Percentiles rank a stretch among this genome's conserved stretches.
Evolutionary conservation across 2,888 invertebrate genomes (phyloP).

Genomic region (Tanypteryx hageni): DNA sequence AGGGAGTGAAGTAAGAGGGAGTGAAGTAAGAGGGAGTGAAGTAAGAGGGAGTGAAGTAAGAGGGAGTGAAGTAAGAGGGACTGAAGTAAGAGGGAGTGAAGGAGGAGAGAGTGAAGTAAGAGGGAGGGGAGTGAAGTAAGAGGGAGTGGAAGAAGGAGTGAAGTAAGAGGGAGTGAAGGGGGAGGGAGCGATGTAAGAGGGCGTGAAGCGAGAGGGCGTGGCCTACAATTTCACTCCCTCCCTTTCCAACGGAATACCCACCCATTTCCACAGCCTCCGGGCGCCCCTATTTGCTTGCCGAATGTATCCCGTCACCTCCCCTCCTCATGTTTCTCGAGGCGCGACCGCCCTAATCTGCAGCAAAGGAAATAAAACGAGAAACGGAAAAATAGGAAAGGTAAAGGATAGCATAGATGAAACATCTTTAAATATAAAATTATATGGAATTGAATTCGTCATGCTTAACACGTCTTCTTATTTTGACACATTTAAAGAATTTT

Average conservation of each 20-base stretch:
- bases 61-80: neutral
- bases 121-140: neutral
- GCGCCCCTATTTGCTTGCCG: slow-evolving; percentile 54
- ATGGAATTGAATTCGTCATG: no score
- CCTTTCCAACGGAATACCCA: neutral
- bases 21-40: slow-evolving; percentile 3
- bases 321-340: neutral
- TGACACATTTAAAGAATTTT: no score
- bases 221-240: neutral
- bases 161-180: neutral
- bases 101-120: neutral
- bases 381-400: neutral
- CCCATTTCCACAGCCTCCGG: slow-evolving; percentile 34
- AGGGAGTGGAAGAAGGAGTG: neutral
- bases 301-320: neutral
- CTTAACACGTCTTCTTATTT: no score
- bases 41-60: neutral
- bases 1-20: neutral
- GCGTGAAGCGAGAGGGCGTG: slow-evolving; percentile 21
- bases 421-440: no score
- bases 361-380: neutral
- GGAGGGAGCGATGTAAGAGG: neutral
- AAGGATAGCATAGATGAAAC: no score
- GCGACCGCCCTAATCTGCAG: slow-evolving; percentile 5
- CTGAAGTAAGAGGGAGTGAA: neutral